These are phyloP conservation scores for Gryllus bimaculatus DNA, from an alignment of 1,140 invertebrate genomes.

Conservation along the genomic window DNA sequence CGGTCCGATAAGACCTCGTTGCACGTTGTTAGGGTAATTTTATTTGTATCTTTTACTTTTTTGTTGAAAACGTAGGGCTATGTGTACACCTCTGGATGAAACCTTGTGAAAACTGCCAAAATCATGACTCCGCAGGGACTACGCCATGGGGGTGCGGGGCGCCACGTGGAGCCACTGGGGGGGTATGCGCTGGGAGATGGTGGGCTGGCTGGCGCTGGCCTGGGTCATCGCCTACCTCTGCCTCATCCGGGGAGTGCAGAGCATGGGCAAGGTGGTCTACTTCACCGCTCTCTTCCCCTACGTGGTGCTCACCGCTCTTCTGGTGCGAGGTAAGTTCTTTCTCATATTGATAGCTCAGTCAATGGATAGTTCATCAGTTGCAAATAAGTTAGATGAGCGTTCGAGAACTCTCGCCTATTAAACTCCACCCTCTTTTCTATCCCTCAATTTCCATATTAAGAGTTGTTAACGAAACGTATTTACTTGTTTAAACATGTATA, in stretches of 20 bases:
- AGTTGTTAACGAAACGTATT: neutral
- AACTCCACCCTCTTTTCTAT: no score
- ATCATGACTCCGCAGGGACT: constrained; percentile 46
- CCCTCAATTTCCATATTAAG: no score
- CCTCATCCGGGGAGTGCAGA: constrained; percentile 52
- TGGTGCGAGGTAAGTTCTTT: constrained; percentile 44
- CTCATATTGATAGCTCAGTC: no score
- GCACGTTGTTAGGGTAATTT: no score
- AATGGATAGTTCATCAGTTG: no score
- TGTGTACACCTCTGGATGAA: no score
- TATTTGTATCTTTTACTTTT: no score
- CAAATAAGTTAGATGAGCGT: no score
- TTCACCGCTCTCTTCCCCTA: constrained; percentile 71
- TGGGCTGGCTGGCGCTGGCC: constrained; percentile 55
- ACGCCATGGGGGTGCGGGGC: constrained; percentile 48
- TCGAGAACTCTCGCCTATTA: no score
- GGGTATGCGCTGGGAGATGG: constrained; percentile 57
- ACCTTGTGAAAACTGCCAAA: no score
- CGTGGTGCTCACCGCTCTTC: constrained; percentile 55
- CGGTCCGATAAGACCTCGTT: no score
- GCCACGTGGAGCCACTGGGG: constrained; percentile 55
- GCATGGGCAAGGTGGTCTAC: constrained; percentile 73
- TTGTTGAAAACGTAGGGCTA: no score
- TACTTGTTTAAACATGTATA: neutral
- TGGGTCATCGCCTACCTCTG: constrained; percentile 69